Conservation (phyloP, 2,113 vertebrate species). For the Alectura lathami region DNA sequence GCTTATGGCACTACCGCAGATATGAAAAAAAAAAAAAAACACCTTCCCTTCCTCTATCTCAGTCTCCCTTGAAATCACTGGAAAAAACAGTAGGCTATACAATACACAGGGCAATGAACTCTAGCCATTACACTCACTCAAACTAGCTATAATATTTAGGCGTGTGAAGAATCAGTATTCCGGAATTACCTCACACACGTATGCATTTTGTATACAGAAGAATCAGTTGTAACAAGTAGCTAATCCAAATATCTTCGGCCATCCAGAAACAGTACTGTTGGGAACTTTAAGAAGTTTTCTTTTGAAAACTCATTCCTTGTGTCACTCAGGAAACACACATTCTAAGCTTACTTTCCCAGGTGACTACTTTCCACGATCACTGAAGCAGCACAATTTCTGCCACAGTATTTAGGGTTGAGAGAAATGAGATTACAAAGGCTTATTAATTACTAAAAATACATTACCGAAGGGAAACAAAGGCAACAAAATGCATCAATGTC, state of each 20-base stretch:
- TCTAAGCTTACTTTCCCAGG: background rate
- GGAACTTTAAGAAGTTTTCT: background rate
- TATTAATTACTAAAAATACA: conserved; percentile 45
- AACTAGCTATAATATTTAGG: background rate
- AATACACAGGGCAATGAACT: background rate
- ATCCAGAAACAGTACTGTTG: background rate
- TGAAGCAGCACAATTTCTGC: conserved; percentile 13
- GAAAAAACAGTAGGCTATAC: background rate
- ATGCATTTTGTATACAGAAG: background rate
- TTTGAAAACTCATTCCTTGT: background rate
- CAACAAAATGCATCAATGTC: background rate
- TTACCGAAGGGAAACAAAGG: conserved; percentile 30
- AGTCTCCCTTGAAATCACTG: background rate
- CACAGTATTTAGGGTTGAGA: background rate
- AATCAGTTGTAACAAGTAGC: background rate
- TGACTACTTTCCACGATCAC: background rate
- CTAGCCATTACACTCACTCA: background rate
- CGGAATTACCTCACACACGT: background rate
- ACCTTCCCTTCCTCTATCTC: background rate
- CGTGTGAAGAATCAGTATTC: background rate
- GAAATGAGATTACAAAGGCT: conserved; percentile 38
- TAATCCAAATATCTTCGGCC: background rate
- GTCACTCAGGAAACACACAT: background rate
- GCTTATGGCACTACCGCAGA: background rate
- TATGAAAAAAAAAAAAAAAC: background rate